These are phyloP conservation scores for Vipera ursinii DNA, from an alignment of 2,797 vertebrate species.

Conservation along the genomic window DNA sequence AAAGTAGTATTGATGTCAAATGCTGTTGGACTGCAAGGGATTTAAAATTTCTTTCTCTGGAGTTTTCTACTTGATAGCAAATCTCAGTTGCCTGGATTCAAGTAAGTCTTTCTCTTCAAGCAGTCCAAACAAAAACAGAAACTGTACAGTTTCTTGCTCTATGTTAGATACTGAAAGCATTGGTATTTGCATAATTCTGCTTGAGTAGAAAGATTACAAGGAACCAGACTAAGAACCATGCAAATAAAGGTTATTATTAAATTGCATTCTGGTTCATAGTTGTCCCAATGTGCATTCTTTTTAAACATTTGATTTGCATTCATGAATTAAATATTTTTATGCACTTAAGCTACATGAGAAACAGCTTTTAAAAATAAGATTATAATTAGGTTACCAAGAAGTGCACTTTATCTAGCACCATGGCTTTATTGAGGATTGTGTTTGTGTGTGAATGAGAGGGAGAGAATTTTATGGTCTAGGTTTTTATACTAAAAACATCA, in stretches of 20 bases:
- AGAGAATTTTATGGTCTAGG: background rate
- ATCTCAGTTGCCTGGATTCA: constrained; percentile 39
- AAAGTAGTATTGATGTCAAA: constrained; percentile 44
- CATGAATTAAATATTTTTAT: background rate
- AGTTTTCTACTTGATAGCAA: constrained; percentile 44
- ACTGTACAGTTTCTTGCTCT: constrained; percentile 13
- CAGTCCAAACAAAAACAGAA: background rate
- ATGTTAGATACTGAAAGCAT: constrained; percentile 31
- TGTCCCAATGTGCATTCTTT: background rate
- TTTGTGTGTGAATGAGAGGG: background rate
- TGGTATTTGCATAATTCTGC: background rate
- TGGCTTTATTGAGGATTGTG: background rate
- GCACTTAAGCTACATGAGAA: background rate
- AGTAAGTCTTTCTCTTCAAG: background rate
- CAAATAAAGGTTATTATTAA: background rate
- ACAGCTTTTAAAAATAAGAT: background rate
- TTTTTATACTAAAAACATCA: background rate
- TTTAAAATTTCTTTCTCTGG: constrained; percentile 48
- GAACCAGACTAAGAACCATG: background rate
- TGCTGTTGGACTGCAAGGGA: constrained; percentile 18
- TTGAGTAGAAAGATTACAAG: constrained; percentile 11
- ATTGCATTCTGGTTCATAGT: background rate
- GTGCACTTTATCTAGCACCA: background rate
- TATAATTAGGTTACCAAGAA: background rate
- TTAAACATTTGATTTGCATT: background rate